These are phyloP conservation scores for Columbina picui DNA, from an alignment of 2,113 vertebrate genomes.

Conservation along the genomic window DNA sequence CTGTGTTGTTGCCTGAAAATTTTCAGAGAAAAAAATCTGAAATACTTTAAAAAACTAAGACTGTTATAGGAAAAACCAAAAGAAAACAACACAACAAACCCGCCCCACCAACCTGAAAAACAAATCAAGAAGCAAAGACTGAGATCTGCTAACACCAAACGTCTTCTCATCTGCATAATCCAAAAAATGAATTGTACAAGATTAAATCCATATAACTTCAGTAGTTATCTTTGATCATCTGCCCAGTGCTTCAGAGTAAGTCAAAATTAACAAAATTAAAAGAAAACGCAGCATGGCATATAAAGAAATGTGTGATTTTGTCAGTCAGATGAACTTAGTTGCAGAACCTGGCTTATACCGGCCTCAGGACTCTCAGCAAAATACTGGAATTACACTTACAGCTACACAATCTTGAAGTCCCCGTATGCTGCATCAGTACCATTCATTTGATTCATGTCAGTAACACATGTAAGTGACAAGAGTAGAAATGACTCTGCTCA, in stretches of 20 bases:
- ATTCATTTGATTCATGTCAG: background rate
- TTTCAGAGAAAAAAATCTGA: background rate
- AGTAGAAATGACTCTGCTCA: background rate
- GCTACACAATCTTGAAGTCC: background rate
- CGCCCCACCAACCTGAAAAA: background rate
- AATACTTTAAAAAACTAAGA: background rate
- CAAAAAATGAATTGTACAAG: background rate
- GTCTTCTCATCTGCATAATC: background rate
- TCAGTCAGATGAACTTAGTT: background rate
- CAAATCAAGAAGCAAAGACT: background rate
- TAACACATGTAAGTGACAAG: background rate
- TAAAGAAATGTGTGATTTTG: background rate
- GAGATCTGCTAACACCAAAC: background rate
- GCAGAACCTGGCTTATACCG: background rate
- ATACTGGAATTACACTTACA: background rate
- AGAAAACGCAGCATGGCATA: background rate
- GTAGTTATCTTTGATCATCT: background rate
- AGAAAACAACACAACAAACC: rapidly evolving
- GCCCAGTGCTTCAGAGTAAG: background rate
- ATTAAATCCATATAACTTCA: background rate
- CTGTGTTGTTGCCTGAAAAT: background rate
- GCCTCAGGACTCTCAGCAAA: background rate
- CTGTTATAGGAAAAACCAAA: background rate
- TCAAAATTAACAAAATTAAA: background rate
- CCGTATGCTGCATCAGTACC: background rate